A percentile compares a stretch with the other conserved stretches of the same genome.
phyloP scores from a whole-genome alignment of 1,140 invertebrate genomes.

The Cylas formicarius region DNA sequence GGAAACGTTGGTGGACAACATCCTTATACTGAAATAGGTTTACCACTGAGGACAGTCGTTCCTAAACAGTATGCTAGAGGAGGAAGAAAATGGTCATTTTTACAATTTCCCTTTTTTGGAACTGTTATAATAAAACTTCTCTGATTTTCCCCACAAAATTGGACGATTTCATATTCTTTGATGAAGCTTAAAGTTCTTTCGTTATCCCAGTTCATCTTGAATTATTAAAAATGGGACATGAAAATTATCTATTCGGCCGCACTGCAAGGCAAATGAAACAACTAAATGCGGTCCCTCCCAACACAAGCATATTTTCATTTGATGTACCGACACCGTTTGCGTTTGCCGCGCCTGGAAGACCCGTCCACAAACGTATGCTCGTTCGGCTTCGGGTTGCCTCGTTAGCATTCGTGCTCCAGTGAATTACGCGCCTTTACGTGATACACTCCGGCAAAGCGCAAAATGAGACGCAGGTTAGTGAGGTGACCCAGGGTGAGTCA shows the following conservation, averaged over 20 bases:
- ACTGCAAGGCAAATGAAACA: slow-evolving; percentile 2
- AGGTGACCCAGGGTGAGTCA: slow-evolving; percentile 4
- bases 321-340: slow-evolving; percentile 5
- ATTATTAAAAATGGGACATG: slow-evolving; percentile 5
- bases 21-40: too few species aligned
- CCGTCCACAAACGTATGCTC: too few species aligned
- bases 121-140: slow-evolving; percentile 8
- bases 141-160: slow-evolving; percentile 7
- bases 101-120: slow-evolving; percentile 9
- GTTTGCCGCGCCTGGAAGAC: too few species aligned
- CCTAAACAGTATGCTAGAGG: too few species aligned
- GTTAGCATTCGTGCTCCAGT: too few species aligned
- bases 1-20: too few species aligned
- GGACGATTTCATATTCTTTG: slow-evolving; percentile 9
- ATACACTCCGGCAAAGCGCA: not conserved
- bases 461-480: not conserved
- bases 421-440: too few species aligned
- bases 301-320: slow-evolving; percentile 4
- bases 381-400: too few species aligned
- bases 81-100: too few species aligned
- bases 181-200: slow-evolving; percentile 8
- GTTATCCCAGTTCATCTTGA: slow-evolving; percentile 7
- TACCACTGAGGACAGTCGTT: too few species aligned
- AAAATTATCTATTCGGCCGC: slow-evolving; percentile 1
- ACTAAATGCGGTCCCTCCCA: too few species aligned